Percentiles rank a stretch among this genome's conserved stretches.
These are phyloP conservation scores for Macrophya alboannulata DNA, from an alignment of 2,888 invertebrate species.

Conservation along the genomic window DNA sequence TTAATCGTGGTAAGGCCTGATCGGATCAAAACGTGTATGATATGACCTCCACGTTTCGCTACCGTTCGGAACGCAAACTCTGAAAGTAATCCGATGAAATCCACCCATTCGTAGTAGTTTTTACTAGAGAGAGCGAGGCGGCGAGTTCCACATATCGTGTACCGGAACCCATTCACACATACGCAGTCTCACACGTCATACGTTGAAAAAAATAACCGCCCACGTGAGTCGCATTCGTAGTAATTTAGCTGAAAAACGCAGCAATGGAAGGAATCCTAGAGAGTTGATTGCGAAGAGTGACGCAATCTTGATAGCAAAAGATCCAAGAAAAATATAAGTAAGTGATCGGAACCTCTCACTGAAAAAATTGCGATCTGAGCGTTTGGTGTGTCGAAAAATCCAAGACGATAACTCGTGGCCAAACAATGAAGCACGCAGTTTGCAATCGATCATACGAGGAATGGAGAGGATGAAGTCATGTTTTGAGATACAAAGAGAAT, in stretches of 20 bases:
- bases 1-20: not conserved
- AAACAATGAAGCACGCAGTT: not conserved
- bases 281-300: not conserved
- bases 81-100: not conserved
- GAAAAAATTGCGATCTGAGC: not conserved
- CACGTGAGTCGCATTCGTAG: not conserved
- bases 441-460: not conserved
- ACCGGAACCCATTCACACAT: constrained; percentile 3
- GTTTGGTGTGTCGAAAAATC: constrained; percentile 17
- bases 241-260: not conserved
- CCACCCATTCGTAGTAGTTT: not conserved
- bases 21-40: not conserved
- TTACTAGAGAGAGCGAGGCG: not conserved
- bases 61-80: not conserved
- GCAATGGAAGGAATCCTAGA: not conserved
- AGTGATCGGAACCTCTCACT: not conserved
- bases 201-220: not conserved
- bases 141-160: not conserved
- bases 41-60: not conserved
- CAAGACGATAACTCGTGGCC: constrained; percentile 12
- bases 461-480: not conserved
- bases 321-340: not conserved
- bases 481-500: constrained; percentile 4
- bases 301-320: not conserved
- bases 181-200: constrained; percentile 5